These are phyloP conservation scores for Narcine bancroftii DNA, from an alignment of 2,113 vertebrate species.

Conservation along the genomic window DNA sequence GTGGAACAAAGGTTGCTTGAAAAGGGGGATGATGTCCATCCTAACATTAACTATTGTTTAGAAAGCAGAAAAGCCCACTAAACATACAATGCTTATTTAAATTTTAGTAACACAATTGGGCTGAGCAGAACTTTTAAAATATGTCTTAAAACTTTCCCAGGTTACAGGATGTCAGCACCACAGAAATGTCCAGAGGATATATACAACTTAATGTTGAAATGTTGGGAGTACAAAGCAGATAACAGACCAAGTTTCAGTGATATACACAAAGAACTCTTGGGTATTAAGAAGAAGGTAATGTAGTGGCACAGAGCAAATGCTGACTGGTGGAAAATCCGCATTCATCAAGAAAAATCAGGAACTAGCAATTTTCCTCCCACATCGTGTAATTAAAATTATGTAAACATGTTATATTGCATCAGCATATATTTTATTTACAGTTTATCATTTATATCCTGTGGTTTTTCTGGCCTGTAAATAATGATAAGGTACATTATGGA, in stretches of 20 bases:
- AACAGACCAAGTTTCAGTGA: constrained; percentile 85
- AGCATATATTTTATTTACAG: constrained; percentile 21
- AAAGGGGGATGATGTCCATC: not conserved
- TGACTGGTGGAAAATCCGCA: constrained; percentile 23
- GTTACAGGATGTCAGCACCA: constrained; percentile 88
- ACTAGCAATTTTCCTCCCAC: not conserved
- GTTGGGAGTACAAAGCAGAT: constrained; percentile 93
- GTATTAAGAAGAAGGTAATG: constrained; percentile 70
- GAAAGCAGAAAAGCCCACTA: not conserved
- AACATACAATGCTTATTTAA: not conserved
- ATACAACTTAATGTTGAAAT: constrained; percentile 83
- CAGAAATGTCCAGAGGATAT: constrained; percentile 91
- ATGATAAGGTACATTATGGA: constrained; percentile 25
- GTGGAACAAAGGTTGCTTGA: not conserved
- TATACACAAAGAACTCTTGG: constrained; percentile 74
- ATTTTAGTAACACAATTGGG: not conserved
- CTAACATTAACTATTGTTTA: not conserved
- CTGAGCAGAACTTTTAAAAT: not conserved
- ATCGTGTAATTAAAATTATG: constrained; percentile 24
- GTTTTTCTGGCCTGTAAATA: not conserved
- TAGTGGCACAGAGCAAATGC: constrained; percentile 9
- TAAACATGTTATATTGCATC: constrained; percentile 4
- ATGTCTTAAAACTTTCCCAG: constrained; percentile 48
- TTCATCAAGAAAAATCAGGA: not conserved
- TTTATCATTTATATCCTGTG: constrained; percentile 7